Conservation (phyloP, 2,113 vertebrate genomes). For the Lamprotornis superbus region DNA sequence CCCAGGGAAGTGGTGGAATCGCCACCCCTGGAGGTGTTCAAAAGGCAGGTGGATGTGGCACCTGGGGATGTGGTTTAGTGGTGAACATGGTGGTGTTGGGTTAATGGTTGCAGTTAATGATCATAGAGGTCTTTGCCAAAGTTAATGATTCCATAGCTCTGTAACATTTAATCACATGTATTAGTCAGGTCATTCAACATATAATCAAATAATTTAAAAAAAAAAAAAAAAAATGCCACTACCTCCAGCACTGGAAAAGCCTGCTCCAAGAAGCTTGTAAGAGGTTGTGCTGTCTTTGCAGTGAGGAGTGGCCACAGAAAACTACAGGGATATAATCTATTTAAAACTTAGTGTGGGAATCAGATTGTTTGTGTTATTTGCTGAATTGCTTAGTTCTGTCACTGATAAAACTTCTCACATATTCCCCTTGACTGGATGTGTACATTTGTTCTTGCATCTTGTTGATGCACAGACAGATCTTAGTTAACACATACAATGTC, state of each 20-base stretch:
- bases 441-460: neutral
- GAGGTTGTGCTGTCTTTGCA: neutral
- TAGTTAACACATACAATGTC: neutral
- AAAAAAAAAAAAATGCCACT: neutral
- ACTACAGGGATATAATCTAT: neutral
- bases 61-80: fast-evolving
- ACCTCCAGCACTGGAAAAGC: neutral
- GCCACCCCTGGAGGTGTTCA: neutral
- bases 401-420: neutral
- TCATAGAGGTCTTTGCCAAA: neutral
- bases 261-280: neutral
- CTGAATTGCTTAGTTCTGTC: neutral
- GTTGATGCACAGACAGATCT: neutral
- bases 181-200: neutral
- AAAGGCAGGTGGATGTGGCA: neutral
- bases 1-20: neutral
- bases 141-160: neutral
- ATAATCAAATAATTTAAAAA: neutral
- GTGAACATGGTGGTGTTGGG: neutral
- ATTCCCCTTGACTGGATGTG: neutral
- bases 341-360: neutral
- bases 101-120: neutral
- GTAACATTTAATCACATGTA: neutral
- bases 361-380: neutral
- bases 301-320: neutral